Percentiles rank a stretch among this genome's conserved stretches.
Conservation (phyloP, 2,113 vertebrate genomes). For the Garra rufa region DNA sequence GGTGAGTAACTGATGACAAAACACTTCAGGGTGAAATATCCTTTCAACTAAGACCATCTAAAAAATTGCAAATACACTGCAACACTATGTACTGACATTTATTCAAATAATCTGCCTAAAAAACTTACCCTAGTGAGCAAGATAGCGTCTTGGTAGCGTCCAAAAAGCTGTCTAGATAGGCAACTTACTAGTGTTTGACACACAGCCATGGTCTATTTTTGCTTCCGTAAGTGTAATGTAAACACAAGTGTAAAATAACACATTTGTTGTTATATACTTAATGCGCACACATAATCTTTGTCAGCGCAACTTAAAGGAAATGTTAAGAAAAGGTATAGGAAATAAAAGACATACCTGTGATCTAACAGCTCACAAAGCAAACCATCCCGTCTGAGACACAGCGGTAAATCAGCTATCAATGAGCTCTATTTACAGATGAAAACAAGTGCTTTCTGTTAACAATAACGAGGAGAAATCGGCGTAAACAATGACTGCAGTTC, state of each 20-base stretch:
- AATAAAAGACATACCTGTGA: slow-evolving; percentile 20
- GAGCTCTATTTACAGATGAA: slow-evolving; percentile 3
- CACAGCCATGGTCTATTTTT: not conserved
- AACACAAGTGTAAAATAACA: not conserved
- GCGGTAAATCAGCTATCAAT: not conserved
- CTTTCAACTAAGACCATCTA: too few relatives aligned
- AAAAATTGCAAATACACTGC: too few relatives aligned
- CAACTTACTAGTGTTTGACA: not conserved
- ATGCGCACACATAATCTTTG: not conserved
- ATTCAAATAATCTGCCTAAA: not conserved
- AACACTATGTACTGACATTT: not conserved
- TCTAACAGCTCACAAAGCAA: slow-evolving; percentile 11
- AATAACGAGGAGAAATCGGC: not conserved
- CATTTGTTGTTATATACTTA: not conserved
- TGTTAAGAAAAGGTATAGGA: not conserved
- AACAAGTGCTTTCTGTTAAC: not conserved
- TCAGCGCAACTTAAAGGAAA: not conserved
- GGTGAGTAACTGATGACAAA: too few relatives aligned
- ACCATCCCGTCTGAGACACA: not conserved
- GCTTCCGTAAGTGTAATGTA: not conserved
- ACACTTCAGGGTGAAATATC: too few relatives aligned
- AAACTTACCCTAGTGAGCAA: not conserved
- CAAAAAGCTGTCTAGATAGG: not conserved
- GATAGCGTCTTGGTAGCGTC: too few relatives aligned
- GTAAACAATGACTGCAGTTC: not conserved